Evolutionary conservation across 2,113 vertebrate genomes (phyloP).

Genomic region (Elephas maximus): DNA sequence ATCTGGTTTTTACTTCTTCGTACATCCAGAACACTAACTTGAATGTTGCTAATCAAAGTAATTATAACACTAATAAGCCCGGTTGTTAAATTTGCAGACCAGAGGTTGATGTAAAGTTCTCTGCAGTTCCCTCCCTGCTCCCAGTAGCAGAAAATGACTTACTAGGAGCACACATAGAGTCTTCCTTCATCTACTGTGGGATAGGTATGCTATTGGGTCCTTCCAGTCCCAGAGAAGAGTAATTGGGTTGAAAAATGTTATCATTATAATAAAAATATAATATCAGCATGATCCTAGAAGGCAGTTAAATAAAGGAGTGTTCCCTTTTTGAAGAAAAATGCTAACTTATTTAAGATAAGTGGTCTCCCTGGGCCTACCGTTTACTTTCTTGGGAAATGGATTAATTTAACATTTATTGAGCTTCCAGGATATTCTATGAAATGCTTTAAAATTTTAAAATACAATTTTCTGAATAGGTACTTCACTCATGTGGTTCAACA

Average conservation of each 20-base stretch:
- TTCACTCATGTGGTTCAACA: background rate
- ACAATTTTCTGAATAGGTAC: constrained; percentile 54
- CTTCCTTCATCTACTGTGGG: background rate
- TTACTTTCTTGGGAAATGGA: constrained; percentile 59
- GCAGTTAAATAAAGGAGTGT: background rate
- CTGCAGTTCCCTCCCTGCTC: background rate
- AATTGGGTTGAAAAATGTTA: background rate
- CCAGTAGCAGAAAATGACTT: background rate
- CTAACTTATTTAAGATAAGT: constrained; percentile 25
- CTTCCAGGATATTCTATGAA: constrained; percentile 55
- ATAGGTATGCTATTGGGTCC: background rate
- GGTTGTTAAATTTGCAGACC: background rate
- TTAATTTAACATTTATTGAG: constrained; percentile 69
- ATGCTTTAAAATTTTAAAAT: constrained; percentile 55
- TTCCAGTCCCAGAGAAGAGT: background rate
- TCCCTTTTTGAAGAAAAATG: constrained; percentile 54
- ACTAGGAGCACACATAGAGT: background rate
- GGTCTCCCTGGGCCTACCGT: background rate
- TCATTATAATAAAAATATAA: background rate
- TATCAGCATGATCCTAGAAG: background rate
- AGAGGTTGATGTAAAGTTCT: background rate
- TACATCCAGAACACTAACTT: background rate
- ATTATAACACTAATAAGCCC: background rate
- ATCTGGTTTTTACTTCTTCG: background rate
- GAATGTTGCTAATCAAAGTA: background rate